Evolutionary conservation across 2,888 invertebrate species (phyloP).

Genomic region (Eupeodes latifasciatus): DNA sequence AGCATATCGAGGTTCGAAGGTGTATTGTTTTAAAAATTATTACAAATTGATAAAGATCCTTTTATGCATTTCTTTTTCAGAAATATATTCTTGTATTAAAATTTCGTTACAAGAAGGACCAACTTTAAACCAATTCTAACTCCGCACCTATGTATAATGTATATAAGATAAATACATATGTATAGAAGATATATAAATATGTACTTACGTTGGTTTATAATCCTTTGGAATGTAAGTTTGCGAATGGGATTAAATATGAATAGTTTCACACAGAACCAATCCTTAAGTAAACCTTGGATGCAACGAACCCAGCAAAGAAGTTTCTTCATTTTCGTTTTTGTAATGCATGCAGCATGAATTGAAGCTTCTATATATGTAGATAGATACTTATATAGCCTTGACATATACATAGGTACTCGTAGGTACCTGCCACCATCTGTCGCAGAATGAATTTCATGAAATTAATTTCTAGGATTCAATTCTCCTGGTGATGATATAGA

Average conservation of each 20-base stretch:
- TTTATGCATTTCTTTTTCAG: too few species aligned
- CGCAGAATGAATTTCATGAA: conserved; percentile 37
- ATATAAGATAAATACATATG: too few species aligned
- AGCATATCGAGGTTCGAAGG: too few species aligned
- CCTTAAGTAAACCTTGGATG: conserved; percentile 21
- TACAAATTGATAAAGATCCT: too few species aligned
- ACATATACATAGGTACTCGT: neutral
- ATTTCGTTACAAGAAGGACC: too few species aligned
- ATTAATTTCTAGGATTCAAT: conserved; percentile 60
- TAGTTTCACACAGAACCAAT: conserved; percentile 32
- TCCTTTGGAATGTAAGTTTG: conserved; percentile 9
- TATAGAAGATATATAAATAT: too few species aligned
- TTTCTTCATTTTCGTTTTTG: conserved; percentile 13
- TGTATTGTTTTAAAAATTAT: too few species aligned
- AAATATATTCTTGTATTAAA: too few species aligned
- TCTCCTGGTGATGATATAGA: neutral
- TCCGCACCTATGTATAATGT: too few species aligned
- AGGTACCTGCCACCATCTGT: conserved; percentile 30
- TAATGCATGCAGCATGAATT: neutral
- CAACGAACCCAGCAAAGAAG: conserved; percentile 26
- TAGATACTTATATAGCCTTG: too few species aligned
- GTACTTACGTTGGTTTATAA: neutral
- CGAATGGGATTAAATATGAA: conserved; percentile 52
- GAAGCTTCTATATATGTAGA: neutral
- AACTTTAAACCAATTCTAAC: too few species aligned